Evolutionary conservation across 2,888 invertebrate genomes (phyloP).

Genomic region (Tanytarsus gracilentus): DNA sequence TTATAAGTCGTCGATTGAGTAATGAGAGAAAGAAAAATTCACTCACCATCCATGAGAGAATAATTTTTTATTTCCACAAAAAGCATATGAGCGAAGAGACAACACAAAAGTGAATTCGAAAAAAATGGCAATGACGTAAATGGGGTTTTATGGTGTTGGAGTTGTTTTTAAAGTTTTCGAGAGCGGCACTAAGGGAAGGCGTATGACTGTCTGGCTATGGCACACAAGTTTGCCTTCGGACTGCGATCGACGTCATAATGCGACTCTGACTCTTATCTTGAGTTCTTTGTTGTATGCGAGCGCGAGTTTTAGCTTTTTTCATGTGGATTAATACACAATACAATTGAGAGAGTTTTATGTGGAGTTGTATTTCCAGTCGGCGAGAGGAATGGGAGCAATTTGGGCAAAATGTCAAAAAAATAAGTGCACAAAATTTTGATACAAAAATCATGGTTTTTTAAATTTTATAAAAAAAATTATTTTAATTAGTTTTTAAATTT

Average conservation of each 20-base stretch:
- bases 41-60: background rate
- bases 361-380: constrained; percentile 5
- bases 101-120: constrained; percentile 5
- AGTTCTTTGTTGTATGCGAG: background rate
- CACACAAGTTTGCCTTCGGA: no score
- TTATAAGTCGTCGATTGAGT: no score
- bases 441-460: background rate
- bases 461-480: background rate
- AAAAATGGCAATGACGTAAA: constrained; percentile 27
- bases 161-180: constrained; percentile 12
- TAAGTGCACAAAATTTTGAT: background rate
- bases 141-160: constrained; percentile 16
- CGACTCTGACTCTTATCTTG: background rate
- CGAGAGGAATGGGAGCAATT: background rate
- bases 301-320: background rate
- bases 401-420: background rate
- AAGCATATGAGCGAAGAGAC: background rate
- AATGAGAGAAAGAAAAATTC: no score
- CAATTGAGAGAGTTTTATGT: background rate
- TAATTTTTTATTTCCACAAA: no score
- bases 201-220: background rate
- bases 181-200: background rate
- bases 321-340: background rate
- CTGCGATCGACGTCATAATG: background rate
- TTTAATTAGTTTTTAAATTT: background rate